These are phyloP conservation scores for Oasisia sp. DNA, from an alignment of 2,888 invertebrate species.

Conservation along the genomic window DNA sequence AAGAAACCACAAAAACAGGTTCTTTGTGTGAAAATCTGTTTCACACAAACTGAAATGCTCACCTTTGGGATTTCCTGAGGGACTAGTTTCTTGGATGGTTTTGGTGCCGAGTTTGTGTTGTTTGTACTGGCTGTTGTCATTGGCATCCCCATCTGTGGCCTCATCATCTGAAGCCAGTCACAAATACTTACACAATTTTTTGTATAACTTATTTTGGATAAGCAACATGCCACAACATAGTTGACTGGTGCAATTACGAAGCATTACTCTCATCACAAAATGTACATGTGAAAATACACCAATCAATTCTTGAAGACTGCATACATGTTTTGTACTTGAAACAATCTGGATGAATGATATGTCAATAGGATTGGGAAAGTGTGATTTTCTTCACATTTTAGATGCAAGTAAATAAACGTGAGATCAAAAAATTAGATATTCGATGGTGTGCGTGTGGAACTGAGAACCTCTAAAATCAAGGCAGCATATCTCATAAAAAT, in stretches of 20 bases:
- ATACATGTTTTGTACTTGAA: too few relatives aligned
- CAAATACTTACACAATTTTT: not conserved
- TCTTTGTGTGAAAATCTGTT: not conserved
- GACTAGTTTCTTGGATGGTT: slow-evolving; percentile 51
- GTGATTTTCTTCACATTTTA: not conserved
- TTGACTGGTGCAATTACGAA: too few relatives aligned
- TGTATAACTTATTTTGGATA: too few relatives aligned
- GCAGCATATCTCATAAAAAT: too few relatives aligned
- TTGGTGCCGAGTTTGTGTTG: slow-evolving; percentile 29
- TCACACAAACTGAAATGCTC: slow-evolving; percentile 21
- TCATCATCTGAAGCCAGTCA: not conserved
- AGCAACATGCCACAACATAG: too few relatives aligned
- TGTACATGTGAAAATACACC: too few relatives aligned
- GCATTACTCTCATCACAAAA: too few relatives aligned
- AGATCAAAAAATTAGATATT: too few relatives aligned
- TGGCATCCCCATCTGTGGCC: not conserved
- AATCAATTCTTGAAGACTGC: too few relatives aligned
- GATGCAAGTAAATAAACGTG: too few relatives aligned
- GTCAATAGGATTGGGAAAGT: slow-evolving; percentile 18
- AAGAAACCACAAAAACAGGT: not conserved
- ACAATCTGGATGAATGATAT: not conserved
- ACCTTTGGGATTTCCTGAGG: slow-evolving; percentile 63
- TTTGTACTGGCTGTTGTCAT: slow-evolving; percentile 51
- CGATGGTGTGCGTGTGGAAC: too few relatives aligned
- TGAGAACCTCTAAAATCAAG: not conserved